Evolutionary conservation across 2,113 vertebrate species (phyloP), one percentile per base, ranked within the genome.

Genomic region (Microtus richardsoni): DNA sequence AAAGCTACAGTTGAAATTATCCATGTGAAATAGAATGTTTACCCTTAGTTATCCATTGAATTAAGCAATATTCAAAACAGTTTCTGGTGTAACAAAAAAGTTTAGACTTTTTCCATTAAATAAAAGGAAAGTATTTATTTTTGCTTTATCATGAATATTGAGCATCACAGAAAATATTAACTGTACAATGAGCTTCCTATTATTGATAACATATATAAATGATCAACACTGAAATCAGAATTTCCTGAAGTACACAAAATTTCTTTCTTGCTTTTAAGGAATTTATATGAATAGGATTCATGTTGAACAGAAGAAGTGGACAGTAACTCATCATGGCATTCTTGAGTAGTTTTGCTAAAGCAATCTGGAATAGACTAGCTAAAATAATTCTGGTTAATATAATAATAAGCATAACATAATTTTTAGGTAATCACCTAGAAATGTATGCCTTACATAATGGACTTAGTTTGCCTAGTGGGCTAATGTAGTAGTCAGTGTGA

Each of bases 1-100:
- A 70, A 73, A 92, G 14, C 33, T 85, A 62, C 41, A 54, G 28
- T 83, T 93, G 24, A 92, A 88, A 92, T 77, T 87, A 28, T 88
- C 10, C 36, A 82, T 87, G 22, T 83, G 80, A 47, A 24, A 91
- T 60, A 17, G 5, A 71, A 24, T 92, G 22, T 52, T 79, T 78
- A n/a, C 5, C n/a, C 24, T 47, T 89, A 30, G 7, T 47, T 88
- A 39, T 66, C 71, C 47, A 86, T 52, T 77, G 6, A 89, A 78
- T 96, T n/a, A 92, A 79, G 39, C 5, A 4, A 14, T 64, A 10
- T 62, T 30, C 0, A 77, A 75, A 95, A 28, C 88, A 44, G 62
- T 91, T 41, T 88, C 14, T 74, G 44, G 33, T 47, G 12, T 79
- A 41, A 88, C 16, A 14, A 17, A 73, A 16, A 22, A 2, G 49